These are phyloP conservation scores for Tetramorium parvispinum DNA, from an alignment of 1,140 invertebrate species.

Conservation along the genomic window DNA sequence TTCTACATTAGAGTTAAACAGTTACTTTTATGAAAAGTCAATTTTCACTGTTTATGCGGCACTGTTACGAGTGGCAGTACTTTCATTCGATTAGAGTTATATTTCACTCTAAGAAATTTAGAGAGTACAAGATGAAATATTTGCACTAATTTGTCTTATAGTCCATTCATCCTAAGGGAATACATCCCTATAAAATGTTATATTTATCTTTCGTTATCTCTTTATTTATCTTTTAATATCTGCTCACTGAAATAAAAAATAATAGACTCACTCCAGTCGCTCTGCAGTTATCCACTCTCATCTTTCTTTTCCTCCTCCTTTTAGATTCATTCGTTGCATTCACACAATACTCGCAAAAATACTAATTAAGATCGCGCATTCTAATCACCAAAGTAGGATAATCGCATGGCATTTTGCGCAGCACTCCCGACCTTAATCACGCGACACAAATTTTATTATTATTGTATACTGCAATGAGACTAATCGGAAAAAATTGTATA, in stretches of 20 bases:
- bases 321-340: slow-evolving; percentile 4
- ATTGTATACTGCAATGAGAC: not conserved
- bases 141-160: not conserved
- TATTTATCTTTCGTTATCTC: slow-evolving; percentile 4
- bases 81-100: too few relatives aligned
- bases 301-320: not conserved
- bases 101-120: too few relatives aligned
- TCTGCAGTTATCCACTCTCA: not conserved
- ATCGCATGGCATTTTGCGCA: not conserved
- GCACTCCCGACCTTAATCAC: not conserved
- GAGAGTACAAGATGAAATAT: not conserved
- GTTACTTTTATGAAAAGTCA: too few relatives aligned
- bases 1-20: too few relatives aligned
- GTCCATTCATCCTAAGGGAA: not conserved
- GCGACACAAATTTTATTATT: slow-evolving; percentile 5
- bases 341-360: not conserved
- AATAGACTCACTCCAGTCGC: not conserved
- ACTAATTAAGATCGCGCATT: slow-evolving; percentile 13
- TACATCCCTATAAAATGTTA: not conserved
- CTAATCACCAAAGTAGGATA: slow-evolving; percentile 24
- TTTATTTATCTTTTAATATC: slow-evolving; percentile 17
- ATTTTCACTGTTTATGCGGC: too few relatives aligned
- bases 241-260: slow-evolving; percentile 1
- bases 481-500: not conserved
- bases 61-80: too few relatives aligned